Evolutionary conservation across 2,797 vertebrate species (phyloP).

Genomic region (Myotis planiceps): DNA sequence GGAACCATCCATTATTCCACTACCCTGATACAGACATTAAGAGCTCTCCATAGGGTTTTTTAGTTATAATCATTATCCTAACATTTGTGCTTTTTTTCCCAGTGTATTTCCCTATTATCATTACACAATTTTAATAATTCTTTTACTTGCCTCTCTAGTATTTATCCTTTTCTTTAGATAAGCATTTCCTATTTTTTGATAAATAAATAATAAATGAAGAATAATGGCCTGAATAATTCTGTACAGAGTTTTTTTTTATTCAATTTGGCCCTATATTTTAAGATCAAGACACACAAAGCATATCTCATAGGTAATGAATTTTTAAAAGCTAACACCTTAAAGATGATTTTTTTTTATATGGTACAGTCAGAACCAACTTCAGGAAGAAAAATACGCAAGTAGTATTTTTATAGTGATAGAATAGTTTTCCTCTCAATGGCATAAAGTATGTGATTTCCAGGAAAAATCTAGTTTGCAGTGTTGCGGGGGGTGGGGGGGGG

Average conservation of each 20-base stretch:
- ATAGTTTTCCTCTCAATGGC: neutral
- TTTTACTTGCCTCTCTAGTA: neutral
- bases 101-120: neutral
- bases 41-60: neutral
- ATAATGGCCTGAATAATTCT: neutral
- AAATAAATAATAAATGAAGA: neutral
- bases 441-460: neutral
- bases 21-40: neutral
- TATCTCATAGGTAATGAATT: neutral
- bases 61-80: neutral
- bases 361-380: neutral
- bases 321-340: neutral
- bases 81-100: neutral
- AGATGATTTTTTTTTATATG: neutral
- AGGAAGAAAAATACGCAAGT: neutral
- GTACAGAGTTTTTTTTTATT: neutral
- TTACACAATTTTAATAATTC: neutral
- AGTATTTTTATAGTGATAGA: neutral
- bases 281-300: neutral
- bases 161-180: neutral
- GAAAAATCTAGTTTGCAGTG: neutral
- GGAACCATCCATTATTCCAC: neutral
- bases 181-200: neutral
- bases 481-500: no score
- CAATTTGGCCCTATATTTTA: neutral